These are phyloP conservation scores for Paedocypris sp. DNA, from an alignment of 2,113 vertebrate species.

Conservation along the genomic window DNA sequence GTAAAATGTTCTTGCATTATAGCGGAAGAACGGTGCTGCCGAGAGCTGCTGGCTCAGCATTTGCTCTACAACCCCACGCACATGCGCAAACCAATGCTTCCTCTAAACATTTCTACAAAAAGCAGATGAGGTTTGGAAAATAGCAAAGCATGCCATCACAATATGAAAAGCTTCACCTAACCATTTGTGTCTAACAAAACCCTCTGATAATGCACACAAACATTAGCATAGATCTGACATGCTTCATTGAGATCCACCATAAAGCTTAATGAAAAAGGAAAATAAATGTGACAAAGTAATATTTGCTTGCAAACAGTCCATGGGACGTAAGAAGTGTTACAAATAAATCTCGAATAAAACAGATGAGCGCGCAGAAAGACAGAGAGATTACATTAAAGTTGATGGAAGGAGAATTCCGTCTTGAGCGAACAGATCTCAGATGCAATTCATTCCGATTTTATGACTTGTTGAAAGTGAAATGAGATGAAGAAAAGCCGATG, in stretches of 20 bases:
- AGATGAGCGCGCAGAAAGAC: neutral
- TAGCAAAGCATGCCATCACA: neutral
- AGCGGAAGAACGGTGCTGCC: conserved; percentile 15
- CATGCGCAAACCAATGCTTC: neutral
- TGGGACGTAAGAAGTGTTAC: neutral
- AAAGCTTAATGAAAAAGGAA: conserved; percentile 8
- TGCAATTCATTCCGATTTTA: neutral
- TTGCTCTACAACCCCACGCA: neutral
- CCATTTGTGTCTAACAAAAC: conserved; percentile 12
- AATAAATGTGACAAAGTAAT: neutral
- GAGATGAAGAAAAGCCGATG: neutral
- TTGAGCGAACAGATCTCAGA: conserved; percentile 7
- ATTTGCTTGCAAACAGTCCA: conserved; percentile 10
- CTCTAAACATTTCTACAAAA: conserved; percentile 12
- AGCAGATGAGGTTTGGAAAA: neutral
- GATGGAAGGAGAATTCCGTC: conserved; percentile 12
- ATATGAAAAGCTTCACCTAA: neutral
- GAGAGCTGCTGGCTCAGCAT: conserved; percentile 30
- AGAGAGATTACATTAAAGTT: neutral
- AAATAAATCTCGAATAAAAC: neutral
- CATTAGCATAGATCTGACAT: conserved; percentile 6
- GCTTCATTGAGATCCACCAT: conserved; percentile 9
- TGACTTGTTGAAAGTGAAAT: neutral
- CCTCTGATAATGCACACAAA: neutral
- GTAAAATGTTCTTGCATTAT: conserved; percentile 30